Evolutionary conservation across 2,888 invertebrate species (phyloP), one percentile per base, ranked within the genome.

Genomic region (Tetranychus truncatus): DNA sequence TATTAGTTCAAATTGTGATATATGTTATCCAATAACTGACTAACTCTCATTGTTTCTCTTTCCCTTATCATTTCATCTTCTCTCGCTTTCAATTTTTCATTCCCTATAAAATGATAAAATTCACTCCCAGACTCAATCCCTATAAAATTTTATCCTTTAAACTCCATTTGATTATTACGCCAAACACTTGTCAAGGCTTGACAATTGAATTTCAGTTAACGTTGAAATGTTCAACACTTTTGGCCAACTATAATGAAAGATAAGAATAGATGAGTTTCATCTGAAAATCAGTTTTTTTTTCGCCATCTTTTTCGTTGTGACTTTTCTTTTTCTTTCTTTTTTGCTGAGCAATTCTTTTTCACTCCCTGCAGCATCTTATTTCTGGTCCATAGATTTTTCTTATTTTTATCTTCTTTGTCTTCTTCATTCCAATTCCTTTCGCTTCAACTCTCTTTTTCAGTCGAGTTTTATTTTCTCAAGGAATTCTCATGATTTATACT

Each of bases 1-100:
- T 21, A 69, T 69, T 69, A 69, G 69, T 69, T 20, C 20, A 69
- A 69, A 69, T 69, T 69, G 69, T 69, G 69, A 69, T 69, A 69
- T 69, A 69, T 69, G 34, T 24, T 11, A 69, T 69, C 69, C 69
- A 69, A 69, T 69, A 69, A 69, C 21, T 72, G 72, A 44, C 72
- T 45, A 18, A 20, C 24, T 24, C 18, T 71, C 24, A 34, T 44
- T 71, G 20, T 71, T 71, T 71, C 44, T 18, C 24, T 24, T 21
- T 44, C 44, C 20, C 18, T 72, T 18, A n/a, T 6, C 7, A 6
- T 69, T 24, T 69, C 8, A 11, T 69, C 21, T 69, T 4, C 15
- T 24, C 34, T 69, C 69, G 6, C 44, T 34, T 72, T 34, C 15
- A 18, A 6, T 45, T 44, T 72, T 9, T 72, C 72, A 18, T 72